Evolutionary conservation across 2,888 invertebrate species (phyloP).

Genomic region (Eumerus sabulonum): DNA sequence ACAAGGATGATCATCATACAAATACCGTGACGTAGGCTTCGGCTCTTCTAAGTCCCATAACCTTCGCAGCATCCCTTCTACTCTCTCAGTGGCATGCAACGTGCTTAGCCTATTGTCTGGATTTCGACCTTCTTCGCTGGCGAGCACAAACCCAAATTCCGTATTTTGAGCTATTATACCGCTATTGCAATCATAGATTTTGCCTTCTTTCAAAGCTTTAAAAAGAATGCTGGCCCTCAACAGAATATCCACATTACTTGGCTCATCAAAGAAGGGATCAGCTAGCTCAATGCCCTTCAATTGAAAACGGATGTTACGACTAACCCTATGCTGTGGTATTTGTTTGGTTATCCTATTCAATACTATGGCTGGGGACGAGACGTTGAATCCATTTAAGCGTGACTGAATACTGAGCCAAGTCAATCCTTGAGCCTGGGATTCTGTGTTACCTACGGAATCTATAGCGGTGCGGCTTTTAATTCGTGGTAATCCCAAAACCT

Average conservation of each 20-base stretch:
- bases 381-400: not conserved
- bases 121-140: not conserved
- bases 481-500: constrained; percentile 10
- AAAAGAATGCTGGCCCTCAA: constrained; percentile 14
- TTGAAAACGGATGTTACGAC: not conserved
- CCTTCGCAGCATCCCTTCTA: not conserved
- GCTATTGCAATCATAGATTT: not conserved
- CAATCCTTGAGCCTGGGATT: not conserved
- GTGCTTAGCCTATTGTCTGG: not conserved
- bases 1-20: no score
- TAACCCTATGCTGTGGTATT: not conserved
- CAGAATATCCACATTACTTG: constrained; percentile 2
- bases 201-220: not conserved
- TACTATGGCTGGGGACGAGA: not conserved
- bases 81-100: not conserved
- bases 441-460: not conserved
- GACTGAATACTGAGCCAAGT: not conserved
- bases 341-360: not conserved
- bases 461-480: not conserved
- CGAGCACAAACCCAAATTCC: not conserved
- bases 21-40: constrained; percentile 38
- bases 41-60: constrained; percentile 9
- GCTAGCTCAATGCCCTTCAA: not conserved
- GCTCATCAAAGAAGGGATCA: not conserved
- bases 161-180: not conserved